Conservation (phyloP, 2,113 vertebrate genomes). For the Pipa parva region DNA sequence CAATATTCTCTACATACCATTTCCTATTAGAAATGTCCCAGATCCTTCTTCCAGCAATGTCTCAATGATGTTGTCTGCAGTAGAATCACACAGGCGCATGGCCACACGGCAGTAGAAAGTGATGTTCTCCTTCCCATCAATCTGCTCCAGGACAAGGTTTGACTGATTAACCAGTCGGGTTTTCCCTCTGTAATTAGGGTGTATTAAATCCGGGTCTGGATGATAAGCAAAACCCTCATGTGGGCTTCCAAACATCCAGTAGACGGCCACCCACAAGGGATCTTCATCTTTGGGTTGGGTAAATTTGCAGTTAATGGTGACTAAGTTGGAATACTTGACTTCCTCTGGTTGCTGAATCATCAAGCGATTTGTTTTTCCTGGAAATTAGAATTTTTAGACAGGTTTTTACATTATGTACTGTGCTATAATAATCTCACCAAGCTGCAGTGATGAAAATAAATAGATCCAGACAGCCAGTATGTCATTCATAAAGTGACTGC, state of each 20-base stretch:
- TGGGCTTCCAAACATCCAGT: constrained; percentile 15
- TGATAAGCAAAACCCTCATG: constrained; percentile 14
- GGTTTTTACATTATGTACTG: too few species aligned
- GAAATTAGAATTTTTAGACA: too few species aligned
- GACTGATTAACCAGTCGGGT: background rate
- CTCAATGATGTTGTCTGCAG: background rate
- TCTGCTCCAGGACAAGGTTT: constrained; percentile 11
- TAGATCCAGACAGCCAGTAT: too few species aligned
- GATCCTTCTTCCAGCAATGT: constrained; percentile 20
- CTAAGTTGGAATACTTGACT: background rate
- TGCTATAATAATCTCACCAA: too few species aligned
- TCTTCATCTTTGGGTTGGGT: background rate
- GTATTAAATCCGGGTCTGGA: constrained; percentile 17
- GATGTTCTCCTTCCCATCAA: constrained; percentile 8
- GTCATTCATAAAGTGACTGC: too few species aligned
- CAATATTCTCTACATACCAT: constrained; percentile 1
- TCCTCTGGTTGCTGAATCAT: background rate
- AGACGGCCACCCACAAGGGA: background rate
- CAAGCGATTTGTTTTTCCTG: too few species aligned
- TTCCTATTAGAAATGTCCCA: background rate
- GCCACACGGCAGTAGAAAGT: constrained; percentile 22
- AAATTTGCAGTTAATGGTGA: constrained; percentile 10
- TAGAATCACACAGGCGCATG: background rate
- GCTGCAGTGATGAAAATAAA: too few species aligned
- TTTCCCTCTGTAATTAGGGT: constrained; percentile 5